phyloP scores from a whole-genome alignment of 1,140 invertebrate species.

The Sycobia sp. region DNA sequence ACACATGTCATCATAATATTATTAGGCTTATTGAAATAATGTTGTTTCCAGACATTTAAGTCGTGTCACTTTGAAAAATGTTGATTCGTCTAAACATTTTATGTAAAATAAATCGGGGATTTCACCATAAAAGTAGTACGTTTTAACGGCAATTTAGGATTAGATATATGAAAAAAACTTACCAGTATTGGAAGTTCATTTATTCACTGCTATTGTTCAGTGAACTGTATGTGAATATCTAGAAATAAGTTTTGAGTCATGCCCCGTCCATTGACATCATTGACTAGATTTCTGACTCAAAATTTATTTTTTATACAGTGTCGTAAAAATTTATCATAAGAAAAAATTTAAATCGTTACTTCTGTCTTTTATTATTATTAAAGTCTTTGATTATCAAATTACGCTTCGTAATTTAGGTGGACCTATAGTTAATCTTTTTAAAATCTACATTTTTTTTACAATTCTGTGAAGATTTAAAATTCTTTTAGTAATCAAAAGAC shows the following conservation, averaged over 20 bases:
- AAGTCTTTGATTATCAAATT: neutral
- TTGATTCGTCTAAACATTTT: constrained; percentile 19
- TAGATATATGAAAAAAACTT: constrained; percentile 19
- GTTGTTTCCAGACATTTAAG: constrained; percentile 17
- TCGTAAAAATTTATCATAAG: constrained; percentile 1
- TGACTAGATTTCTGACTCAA: neutral
- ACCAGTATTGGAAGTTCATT: neutral
- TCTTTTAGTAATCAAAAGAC: neutral
- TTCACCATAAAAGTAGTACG: constrained; percentile 5
- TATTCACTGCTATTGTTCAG: constrained; percentile 4
- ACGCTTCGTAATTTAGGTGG: neutral
- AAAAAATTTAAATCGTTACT: neutral
- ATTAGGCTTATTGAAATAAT: constrained; percentile 25
- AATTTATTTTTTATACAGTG: constrained; percentile 1
- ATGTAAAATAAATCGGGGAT: constrained; percentile 11
- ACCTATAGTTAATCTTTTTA: neutral
- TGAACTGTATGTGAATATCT: neutral
- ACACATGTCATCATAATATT: constrained; percentile 15
- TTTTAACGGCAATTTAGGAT: constrained; percentile 11
- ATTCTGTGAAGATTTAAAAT: too few species aligned
- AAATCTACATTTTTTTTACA: neutral
- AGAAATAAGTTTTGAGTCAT: constrained; percentile 15
- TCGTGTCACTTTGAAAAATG: constrained; percentile 19
- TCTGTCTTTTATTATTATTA: constrained; percentile 1
- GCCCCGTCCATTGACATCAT: constrained; percentile 14